Base-by-base conservation (phyloP, 2,113 vertebrate species). In the Pungitius pungitius region DNA sequence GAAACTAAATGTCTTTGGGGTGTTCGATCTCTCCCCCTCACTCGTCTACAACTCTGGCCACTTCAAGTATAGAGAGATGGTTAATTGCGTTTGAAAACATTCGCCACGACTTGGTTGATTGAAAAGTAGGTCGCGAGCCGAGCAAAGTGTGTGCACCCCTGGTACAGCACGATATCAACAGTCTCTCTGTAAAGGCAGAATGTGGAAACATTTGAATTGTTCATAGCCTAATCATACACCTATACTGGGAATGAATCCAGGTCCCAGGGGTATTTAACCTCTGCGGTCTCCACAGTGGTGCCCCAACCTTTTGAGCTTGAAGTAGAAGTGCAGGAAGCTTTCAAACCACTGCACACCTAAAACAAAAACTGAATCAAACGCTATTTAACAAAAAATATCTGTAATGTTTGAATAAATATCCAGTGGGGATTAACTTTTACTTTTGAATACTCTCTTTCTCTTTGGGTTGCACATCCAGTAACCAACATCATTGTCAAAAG, bases 251-350 rank as follows among this genome's bases (percentile, higher is more conserved):
- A 15, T 57, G 33, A 37, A 58, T 47, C 1, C 61, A 22, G 63
- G 57, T 84, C 78, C 30, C 73, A 27, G 51, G 57, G 27, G 73
- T 73, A 49, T 39, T 63, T 51, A 33, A 62, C 56, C 61, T 57
- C 47, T 52, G 42, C 35, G 27, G 52, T 73, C 59, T 70, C 64
- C 64, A 17, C 59, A 37, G 55, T 66, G 75, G 62, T 18, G 47
- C 64, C 30, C 18, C 52, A 20, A 71, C 62, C 47, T 47, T 20
- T 14, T 39, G 55, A 72, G 39, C 52, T 73, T 73, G 49, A 30
- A 75, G 59, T n/a, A 75, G 65, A 13, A 64, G n/a, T 15, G 20
- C 43, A 35, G 42, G n/a, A 12, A 33, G 79, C 49, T 70, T 65
- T 65, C 40, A 24, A 65, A 65, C 35, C 39, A n/a, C 55, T 68